Evolutionary conservation across 2,113 vertebrate species (phyloP), one percentile per base, ranked within the genome.

Genomic region (Pluvianellus socialis): DNA sequence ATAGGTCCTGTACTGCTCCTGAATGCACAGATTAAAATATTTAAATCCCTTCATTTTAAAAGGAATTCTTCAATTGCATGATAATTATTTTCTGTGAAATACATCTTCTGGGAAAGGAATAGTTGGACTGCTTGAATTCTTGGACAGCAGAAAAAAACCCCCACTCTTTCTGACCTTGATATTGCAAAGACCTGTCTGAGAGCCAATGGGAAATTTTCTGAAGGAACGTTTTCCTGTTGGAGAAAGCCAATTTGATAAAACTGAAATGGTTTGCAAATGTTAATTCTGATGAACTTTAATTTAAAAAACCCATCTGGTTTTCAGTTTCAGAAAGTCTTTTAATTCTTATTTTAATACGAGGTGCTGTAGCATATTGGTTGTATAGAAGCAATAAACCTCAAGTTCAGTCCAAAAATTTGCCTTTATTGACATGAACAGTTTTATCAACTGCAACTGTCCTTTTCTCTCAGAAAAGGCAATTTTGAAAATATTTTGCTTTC

Each of bases 401-500:
- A 40, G 1, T 9, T 62, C 32, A 14, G 16, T 11, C 40, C 15
- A 44, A 8, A 24, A 30, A 38, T 49, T 59, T 49, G 4, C 28
- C 15, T 55, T 71, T 42, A 52, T 58, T 73, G 58, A 47, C 44
- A 30, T 7, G 22, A 67, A 13, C 10, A 17, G 47, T 89, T 81
- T 12, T 58, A 74, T 91, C 80, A 55, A 3, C 58, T 79, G 32
- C 24, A 40, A 86, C 14, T 55, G 59, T 83, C 50, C 28, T 66
- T 79, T 85, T 17, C 40, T 65, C 58, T 68, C 59, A 13, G 55
- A 63, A 59, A 26, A 59, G 90, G 71, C 93, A 93, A 95, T 58
- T 90, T 75, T 44, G 80, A 90, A 95, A 93, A 91, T 91, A 88
- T 82, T 95, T 94, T 85, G 55, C 49, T 95, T 96, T 93, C 53